Conservation (phyloP, 2,888 invertebrate species). For the Matsumyia berberina region DNA sequence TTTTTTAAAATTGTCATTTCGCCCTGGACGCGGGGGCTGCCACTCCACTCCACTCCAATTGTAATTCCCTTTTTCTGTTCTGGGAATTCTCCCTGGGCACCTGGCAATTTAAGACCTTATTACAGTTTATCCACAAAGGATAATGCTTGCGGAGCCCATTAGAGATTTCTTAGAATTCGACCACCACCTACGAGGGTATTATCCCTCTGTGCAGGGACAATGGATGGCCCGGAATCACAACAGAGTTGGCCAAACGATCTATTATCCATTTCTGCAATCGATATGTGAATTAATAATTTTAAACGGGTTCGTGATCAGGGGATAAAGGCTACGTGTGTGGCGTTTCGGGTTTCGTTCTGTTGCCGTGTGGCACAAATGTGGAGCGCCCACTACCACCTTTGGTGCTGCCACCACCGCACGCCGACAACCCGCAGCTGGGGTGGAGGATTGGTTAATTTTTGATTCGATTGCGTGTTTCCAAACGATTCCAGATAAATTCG, state of each 20-base stretch:
- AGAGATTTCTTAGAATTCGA: conserved; percentile 42
- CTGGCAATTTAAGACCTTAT: conserved; percentile 38
- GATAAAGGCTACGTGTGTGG: conserved; percentile 14
- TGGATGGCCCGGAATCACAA: conserved; percentile 53
- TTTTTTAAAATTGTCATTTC: conserved; percentile 7
- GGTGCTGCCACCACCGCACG: not conserved
- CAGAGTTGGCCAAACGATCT: conserved; percentile 30
- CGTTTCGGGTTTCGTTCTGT: not conserved
- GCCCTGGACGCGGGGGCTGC: not conserved
- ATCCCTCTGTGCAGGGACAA: conserved; percentile 20
- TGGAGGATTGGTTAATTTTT: conserved; percentile 33
- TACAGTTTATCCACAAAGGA: conserved; percentile 21
- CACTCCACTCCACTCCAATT: not conserved
- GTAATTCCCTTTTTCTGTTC: not conserved
- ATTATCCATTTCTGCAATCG: conserved; percentile 58
- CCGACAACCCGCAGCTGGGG: not conserved
- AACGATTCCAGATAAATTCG: conserved; percentile 60
- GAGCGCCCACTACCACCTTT: not conserved
- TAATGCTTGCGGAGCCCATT: conserved; percentile 10
- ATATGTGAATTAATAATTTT: conserved; percentile 73
- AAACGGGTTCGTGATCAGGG: conserved; percentile 54
- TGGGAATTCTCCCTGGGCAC: not conserved
- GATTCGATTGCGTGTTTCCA: conserved; percentile 64
- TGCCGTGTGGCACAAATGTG: not conserved
- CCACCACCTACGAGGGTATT: conserved; percentile 1